phyloP scores from a whole-genome alignment of 1,140 invertebrate species.

The Kradibia gibbosae region DNA sequence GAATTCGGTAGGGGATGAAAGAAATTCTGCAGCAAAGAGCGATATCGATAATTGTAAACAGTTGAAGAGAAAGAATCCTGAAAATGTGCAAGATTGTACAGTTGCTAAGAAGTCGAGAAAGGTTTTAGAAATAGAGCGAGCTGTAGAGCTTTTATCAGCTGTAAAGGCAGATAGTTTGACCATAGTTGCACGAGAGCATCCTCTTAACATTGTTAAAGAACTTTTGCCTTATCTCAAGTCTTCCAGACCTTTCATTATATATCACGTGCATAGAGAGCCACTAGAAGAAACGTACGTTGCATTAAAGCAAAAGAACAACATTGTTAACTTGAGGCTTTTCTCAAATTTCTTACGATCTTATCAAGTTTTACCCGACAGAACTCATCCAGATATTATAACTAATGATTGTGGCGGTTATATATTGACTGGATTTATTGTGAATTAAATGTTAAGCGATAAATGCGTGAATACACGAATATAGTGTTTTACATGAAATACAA shows the following conservation, averaged over 20 bases:
- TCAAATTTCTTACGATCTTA: constrained; percentile 92
- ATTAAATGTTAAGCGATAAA: constrained; percentile 35
- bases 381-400: constrained; percentile 88
- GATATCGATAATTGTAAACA: constrained; percentile 23
- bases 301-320: constrained; percentile 80
- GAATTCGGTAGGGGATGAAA: not conserved
- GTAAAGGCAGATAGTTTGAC: constrained; percentile 84
- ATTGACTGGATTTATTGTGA: constrained; percentile 78
- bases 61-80: constrained; percentile 46
- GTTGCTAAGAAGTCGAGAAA: constrained; percentile 76
- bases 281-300: constrained; percentile 85
- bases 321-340: constrained; percentile 83
- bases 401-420: constrained; percentile 84
- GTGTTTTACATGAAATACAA: no score
- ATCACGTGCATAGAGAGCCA: constrained; percentile 84
- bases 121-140: constrained; percentile 78
- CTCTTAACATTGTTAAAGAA: constrained; percentile 81
- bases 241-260: constrained; percentile 89
- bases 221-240: constrained; percentile 83
- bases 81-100: constrained; percentile 41
- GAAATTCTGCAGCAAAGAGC: constrained; percentile 46
- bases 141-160: constrained; percentile 73
- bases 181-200: constrained; percentile 88
- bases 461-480: constrained; percentile 23
- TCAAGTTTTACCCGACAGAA: constrained; percentile 89